phyloP scores from a whole-genome alignment of 1,140 invertebrate species.

The Ptiloglossa arizonensis region DNA sequence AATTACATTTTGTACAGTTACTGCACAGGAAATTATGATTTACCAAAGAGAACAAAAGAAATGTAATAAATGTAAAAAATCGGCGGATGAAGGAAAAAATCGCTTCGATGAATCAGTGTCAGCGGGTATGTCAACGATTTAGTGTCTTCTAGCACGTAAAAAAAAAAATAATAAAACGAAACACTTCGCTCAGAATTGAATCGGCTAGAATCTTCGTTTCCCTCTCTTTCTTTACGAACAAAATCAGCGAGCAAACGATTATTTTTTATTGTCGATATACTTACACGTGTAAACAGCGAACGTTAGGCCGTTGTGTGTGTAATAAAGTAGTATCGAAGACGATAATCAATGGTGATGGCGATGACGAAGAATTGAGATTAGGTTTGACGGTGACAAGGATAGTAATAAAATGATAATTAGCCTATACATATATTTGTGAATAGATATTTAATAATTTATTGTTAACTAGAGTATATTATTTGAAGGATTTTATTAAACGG shows the following conservation, averaged over 20 bases:
- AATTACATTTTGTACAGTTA: too few species aligned
- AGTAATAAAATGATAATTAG: slow-evolving; percentile 65
- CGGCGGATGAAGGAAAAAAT: background rate
- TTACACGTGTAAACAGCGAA: slow-evolving; percentile 1
- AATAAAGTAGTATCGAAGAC: slow-evolving; percentile 13
- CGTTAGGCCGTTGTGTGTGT: slow-evolving; percentile 31
- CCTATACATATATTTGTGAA: slow-evolving; percentile 79
- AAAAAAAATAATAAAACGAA: too few species aligned
- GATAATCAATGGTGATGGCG: slow-evolving; percentile 50
- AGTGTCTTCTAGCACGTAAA: slow-evolving; percentile 21
- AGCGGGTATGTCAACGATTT: background rate
- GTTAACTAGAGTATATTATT: slow-evolving; percentile 78
- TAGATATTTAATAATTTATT: slow-evolving; percentile 82
- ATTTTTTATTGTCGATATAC: background rate
- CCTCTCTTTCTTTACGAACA: slow-evolving; percentile 5
- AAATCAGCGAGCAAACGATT: slow-evolving; percentile 9
- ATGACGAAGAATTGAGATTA: slow-evolving; percentile 32
- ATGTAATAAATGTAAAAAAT: background rate
- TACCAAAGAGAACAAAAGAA: background rate
- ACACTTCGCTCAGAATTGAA: background rate
- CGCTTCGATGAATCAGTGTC: background rate
- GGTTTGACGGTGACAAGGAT: slow-evolving; percentile 51
- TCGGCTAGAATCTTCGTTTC: slow-evolving; percentile 3
- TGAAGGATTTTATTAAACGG: slow-evolving; percentile 67
- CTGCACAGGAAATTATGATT: background rate